Base-by-base conservation (phyloP, 2,888 invertebrate genomes). In the Tiphia femorata region DNA sequence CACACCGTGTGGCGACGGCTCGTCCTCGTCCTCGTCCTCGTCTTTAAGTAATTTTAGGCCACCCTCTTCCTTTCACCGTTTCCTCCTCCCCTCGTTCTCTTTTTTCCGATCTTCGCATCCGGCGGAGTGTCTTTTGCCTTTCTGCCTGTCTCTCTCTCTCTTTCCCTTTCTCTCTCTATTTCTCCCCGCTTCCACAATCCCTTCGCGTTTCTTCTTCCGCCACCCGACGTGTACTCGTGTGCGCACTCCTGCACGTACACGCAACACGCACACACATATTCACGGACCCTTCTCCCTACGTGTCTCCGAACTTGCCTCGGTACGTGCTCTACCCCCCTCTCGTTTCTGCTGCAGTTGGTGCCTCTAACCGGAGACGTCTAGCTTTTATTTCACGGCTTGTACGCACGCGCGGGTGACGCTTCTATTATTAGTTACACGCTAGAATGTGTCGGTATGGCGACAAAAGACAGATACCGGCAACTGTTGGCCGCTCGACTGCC, bases 401-500 rank as follows among this genome's bases (percentile, higher is more conserved):
- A n/a, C n/a, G n/a, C 33, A 4, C 40, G 29, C 41, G 17, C 38
- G 17, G 42, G 27, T 35, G 21, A 25, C 29, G 46, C 19, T 58
- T 57, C 41, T 67, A 64, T 65, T 54, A 38, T 48, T 35, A 37
- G 58, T 27, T 16, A 17, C n/a, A 33, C 35, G 44, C 17, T 47
- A 37, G 58, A 41, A 46, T 50, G 53, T 41, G 35, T 7, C 58
- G 56, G 43, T n/a, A 30, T 37, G 56, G 51, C 57, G 68, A 68
- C 72, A 68, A 69, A 63, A 66, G 72, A 71, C 72, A 58, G 59
- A 65, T 71, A 71, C 70, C 72, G 59, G 42, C 68, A 71, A 65
- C 54, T 55, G 62, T 37, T 54, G 38, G 57, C 37, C 37, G 16
- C n/a, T 50, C 66, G 58, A 61, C 27, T 6, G 7, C 42, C 5